Base-by-base conservation (phyloP, 2,888 invertebrate species). In the Hypomecis punctinalis region DNA sequence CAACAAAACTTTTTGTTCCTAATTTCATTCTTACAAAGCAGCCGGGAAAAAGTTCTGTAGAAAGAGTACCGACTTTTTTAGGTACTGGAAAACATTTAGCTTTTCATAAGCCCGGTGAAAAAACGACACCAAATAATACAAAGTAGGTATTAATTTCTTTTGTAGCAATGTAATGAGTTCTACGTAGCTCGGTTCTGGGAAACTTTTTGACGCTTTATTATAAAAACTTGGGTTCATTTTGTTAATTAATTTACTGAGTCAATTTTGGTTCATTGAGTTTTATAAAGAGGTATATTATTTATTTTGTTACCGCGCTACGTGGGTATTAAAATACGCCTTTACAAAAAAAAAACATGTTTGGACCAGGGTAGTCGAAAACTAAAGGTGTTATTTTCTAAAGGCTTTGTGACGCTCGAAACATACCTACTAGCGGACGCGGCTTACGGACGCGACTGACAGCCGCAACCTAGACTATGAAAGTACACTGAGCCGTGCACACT, bases 71-170 rank as follows among this genome's bases (percentile, higher is more conserved):
- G 60, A 55, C 55, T 56, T 60, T 52, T 61, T 42, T 56, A 40
- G 51, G 47, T 11, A 56, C 56, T 42, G 49, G 7, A 6, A 56
- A 67, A 62, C 66, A 63, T 69, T 66, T 62, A 69, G 63, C 63
- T 54, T 66, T 69, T 69, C 61, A 62, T 59, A 69, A 68, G 63
- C 64, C 49, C 23, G 45, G 51, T 53, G 64, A 68, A 68, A 65
- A 65, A 66, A 68, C 62, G 69, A 64, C 51, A 56, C 56, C 48
- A 59, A 59, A 49, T 45, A 58, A 48, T 42, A 42, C 11, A 11
- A 54, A 59, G 58, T 37, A 43, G 13, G 54, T 63, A 55, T 39
- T 59, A 49, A 49, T 63, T 59, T 59, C 35, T 59, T 54, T 49
- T 43, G 53, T 33, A 42, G 49, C 43, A 39, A 48, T 48, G 59